Base-by-base conservation (phyloP, 2,113 vertebrate species). In the Dolichallabes microphthalmus region DNA sequence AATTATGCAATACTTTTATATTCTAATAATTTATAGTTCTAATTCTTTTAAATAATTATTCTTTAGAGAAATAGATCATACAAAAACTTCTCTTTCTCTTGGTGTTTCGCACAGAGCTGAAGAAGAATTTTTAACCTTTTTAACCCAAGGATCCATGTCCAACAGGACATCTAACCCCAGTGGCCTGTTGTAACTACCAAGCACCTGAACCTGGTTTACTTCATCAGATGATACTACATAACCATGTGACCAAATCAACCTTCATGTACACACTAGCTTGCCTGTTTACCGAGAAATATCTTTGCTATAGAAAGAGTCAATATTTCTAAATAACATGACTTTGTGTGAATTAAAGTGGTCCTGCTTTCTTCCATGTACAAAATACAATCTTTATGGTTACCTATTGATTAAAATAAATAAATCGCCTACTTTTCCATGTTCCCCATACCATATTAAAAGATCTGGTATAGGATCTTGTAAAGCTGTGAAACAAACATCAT, bases 61-160 rank as follows among this genome's bases (percentile, higher is more conserved):
- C 5, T 45, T 45, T 45, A 45, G 7, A 7, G 45, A 45, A 45
- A 45, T 45, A 4, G 85, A 63, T 25, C 55, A 88, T 87, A 87
- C 66, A 84, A 90, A 89, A 91, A 90, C 87, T 90, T 92, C 69
- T 3, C 20, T 73, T 73, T 73, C 27, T 81, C 14, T 79, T 88
- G 91, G 32, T 57, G 20, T 85, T 89, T 90, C 89, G 91, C 91
- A 82, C 89, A 92, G 93, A 89, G 89, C 88, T 88, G 89, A 90
- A 88, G 89, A 89, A 88, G 87, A 80, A 80, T 87, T 85, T 85
- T 90, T 88, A 66, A 91, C 92, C 74, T 94, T 96, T 88, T 91
- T 96, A 92, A 97, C 94, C 30, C 90, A 96, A 89, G 91, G 88
- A 45, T 75, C 93, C 66, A 27, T 93, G 88, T 89, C 92, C 61